phyloP scores from a whole-genome alignment of 2,888 invertebrate genomes.

The Furcula furcula region DNA sequence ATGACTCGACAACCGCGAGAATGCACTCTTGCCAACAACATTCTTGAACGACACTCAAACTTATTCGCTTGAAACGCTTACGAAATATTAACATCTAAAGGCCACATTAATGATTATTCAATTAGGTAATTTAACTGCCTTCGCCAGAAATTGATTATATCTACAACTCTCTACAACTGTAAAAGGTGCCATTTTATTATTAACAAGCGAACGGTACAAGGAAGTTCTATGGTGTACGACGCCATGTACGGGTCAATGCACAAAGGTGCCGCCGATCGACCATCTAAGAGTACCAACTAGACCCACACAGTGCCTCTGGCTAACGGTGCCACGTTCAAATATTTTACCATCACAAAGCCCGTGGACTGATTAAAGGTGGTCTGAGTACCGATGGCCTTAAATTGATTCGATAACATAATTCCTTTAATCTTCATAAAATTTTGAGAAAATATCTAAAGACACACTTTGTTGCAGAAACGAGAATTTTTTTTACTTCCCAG shows the following conservation, averaged over 20 bases:
- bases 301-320: conserved; percentile 33
- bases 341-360: conserved; percentile 44
- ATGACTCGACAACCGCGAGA: conserved; percentile 53
- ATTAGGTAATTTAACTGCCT: too few relatives aligned
- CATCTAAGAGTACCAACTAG: conserved; percentile 44
- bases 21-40: conserved; percentile 60
- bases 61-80: conserved; percentile 42
- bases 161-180: neutral
- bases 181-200: conserved; percentile 27
- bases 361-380: conserved; percentile 16
- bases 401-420: too few relatives aligned
- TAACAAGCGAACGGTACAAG: conserved; percentile 46
- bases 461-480: too few relatives aligned
- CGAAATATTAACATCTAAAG: conserved; percentile 24
- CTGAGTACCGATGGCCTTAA: too few relatives aligned
- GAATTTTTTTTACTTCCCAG: too few relatives aligned
- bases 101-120: conserved; percentile 1
- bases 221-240: conserved; percentile 54
- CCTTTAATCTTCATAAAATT: too few relatives aligned
- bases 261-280: conserved; percentile 64
- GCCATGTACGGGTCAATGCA: conserved; percentile 73
- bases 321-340: conserved; percentile 68
- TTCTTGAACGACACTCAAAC: conserved; percentile 53
- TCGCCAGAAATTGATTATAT: neutral
- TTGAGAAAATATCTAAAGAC: too few relatives aligned